phyloP scores from a whole-genome alignment of 2,797 vertebrate species.

The Galago senegalensis region DNA sequence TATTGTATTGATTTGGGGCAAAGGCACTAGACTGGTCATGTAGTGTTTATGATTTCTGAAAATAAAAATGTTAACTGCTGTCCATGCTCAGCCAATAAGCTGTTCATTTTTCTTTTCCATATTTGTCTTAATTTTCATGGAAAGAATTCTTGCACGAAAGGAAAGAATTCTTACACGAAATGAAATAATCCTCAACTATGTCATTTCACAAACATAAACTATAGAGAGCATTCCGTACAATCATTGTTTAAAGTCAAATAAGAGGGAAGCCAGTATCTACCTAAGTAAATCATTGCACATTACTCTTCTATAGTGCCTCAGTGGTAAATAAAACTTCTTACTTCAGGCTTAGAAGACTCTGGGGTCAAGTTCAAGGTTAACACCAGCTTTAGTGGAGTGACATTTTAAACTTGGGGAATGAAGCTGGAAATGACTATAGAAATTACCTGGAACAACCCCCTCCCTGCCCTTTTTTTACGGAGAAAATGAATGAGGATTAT shows the following conservation, averaged over 20 bases:
- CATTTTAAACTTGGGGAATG: constrained; percentile 42
- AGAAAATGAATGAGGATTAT: neutral
- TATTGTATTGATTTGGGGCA: constrained; percentile 30
- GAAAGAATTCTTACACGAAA: constrained; percentile 3
- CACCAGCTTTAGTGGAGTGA: neutral
- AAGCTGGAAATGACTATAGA: neutral
- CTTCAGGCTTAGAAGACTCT: neutral
- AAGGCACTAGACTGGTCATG: neutral
- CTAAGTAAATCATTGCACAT: neutral
- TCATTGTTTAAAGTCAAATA: constrained; percentile 44
- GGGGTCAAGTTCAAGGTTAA: constrained; percentile 50
- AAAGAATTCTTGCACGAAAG: constrained; percentile 44
- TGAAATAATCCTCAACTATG: neutral
- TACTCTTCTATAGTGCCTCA: neutral
- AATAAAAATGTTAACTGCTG: constrained; percentile 43
- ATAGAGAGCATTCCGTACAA: constrained; percentile 7
- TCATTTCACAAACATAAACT: constrained; percentile 56
- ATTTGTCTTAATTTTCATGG: constrained; percentile 49
- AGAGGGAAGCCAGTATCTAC: neutral
- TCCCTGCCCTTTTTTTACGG: neutral
- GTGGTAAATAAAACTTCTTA: neutral
- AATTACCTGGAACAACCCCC: neutral
- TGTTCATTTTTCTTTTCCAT: neutral
- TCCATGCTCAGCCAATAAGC: neutral
- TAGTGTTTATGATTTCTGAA: constrained; percentile 30